Base-by-base conservation (phyloP, 2,113 vertebrate genomes). In the Pomatorhinus ruficollis region DNA sequence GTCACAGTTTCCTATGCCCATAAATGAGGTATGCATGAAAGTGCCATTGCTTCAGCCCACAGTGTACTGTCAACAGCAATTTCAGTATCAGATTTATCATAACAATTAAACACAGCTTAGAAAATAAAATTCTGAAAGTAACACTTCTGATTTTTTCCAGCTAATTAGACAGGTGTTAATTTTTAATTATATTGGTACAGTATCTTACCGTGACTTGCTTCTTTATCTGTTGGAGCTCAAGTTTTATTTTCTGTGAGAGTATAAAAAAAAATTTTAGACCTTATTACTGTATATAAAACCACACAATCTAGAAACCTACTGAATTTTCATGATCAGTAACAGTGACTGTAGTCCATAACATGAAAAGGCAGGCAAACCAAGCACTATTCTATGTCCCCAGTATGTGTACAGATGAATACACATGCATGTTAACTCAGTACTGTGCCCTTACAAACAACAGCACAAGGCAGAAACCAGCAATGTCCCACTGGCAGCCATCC, bases 181-280 rank as follows among this genome's bases (percentile, higher is more conserved):
- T 77, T n/a, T 77, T 57, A 79, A 80, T 83, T 72, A 64, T 15
- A 56, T 3, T 65, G 15, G 21, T 49, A 79, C 3, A 22, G 18
- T 76, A 31, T 82, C 99, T 99, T 98, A 99, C 99, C 97, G 87
- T 96, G 61, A 99, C 96, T 79, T 99, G 98, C 72, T 98, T 98
- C 90, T 98, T 99, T 94, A 99, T 96, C 91, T 98, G 98, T 63
- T 98, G 93, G 22, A 99, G 97, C 93, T 99, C 98, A 95, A 98
- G 98, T 96, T 99, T 99, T 86, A 99, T 98, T 98, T 99, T 99
- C 99, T 99, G 95, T n/a, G 90, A 97, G 64, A 91, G 28, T 56
- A 91, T 25, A 69, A 7, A 63, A 78, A 75, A 75, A 88, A 87
- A 93, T 1, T 3, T 23, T 39, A 63, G 16, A 72, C 6, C 64